Conservation (phyloP, 35 echinoderm and acorn worm species). For the Ophioderma brevispina region DNA sequence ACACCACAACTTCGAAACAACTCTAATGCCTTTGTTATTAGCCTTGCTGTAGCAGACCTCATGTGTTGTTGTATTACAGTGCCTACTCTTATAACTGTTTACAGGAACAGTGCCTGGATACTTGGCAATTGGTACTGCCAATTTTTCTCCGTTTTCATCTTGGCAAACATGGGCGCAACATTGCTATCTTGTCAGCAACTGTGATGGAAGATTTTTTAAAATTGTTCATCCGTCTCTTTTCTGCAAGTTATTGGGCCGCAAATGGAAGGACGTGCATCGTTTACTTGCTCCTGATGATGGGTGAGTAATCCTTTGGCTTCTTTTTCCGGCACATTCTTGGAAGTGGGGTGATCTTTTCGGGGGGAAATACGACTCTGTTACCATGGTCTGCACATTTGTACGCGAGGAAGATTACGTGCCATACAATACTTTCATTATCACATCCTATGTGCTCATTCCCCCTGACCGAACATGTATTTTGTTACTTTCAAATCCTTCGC, state of each 20-base stretch:
- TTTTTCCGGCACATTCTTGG: slow-evolving; percentile 37
- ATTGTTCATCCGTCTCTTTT: slow-evolving; percentile 26
- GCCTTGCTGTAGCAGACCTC: slow-evolving; percentile 38
- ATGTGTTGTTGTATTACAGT: slow-evolving; percentile 32
- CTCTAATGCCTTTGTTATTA: slow-evolving; percentile 39
- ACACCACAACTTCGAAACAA: slow-evolving; percentile 17
- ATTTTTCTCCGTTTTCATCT: slow-evolving; percentile 23
- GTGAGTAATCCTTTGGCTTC: slow-evolving; percentile 28
- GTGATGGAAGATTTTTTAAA: slow-evolving; percentile 33
- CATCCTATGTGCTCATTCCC: slow-evolving; percentile 22
- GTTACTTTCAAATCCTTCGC: slow-evolving; percentile 34
- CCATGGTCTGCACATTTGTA: slow-evolving; percentile 35
- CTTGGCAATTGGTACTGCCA: slow-evolving; percentile 30
- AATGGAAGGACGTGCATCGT: neutral
- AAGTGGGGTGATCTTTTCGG: slow-evolving; percentile 33
- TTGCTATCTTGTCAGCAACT: slow-evolving; percentile 26
- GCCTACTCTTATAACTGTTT: slow-evolving; percentile 33
- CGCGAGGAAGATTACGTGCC: neutral
- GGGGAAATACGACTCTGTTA: slow-evolving; percentile 35
- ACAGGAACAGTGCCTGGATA: slow-evolving; percentile 34
- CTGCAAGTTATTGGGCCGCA: slow-evolving; percentile 16
- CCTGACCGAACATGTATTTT: slow-evolving; percentile 21
- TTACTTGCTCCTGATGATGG: neutral
- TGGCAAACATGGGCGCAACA: slow-evolving; percentile 31
- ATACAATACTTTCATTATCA: slow-evolving; percentile 47